Percentiles rank a stretch among this genome's conserved stretches.
Conservation (phyloP, 35 echinoderm and acorn worm genomes). For the Acanthaster planci region DNA sequence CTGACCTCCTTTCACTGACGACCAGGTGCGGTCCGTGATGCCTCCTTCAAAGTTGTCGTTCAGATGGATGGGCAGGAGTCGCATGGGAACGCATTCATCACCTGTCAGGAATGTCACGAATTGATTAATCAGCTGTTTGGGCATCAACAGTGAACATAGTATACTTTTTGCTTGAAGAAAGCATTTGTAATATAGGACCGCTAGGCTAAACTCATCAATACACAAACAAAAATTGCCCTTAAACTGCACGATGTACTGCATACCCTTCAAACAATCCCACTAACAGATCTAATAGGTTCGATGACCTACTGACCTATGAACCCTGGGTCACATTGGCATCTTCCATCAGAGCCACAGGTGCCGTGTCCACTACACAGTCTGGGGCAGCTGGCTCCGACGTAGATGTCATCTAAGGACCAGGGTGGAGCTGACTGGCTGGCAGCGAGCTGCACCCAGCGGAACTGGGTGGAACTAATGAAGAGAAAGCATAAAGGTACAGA, state of each 20-base stretch:
- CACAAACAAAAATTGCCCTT: no score
- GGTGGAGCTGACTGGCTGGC: conserved; percentile 32
- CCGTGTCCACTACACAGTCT: conserved; percentile 87
- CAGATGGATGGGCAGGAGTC: conserved; percentile 44
- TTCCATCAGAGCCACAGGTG: conserved; percentile 27
- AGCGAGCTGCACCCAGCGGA: conserved; percentile 80
- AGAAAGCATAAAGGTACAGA: neutral
- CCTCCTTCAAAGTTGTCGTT: conserved; percentile 76
- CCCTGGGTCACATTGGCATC: conserved; percentile 78
- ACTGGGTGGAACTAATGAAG: conserved; percentile 75
- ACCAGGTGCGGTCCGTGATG: conserved; percentile 52
- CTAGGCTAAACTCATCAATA: no score
- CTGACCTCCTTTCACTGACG: conserved; percentile 57
- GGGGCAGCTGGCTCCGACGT: conserved; percentile 81
- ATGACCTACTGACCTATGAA: conserved; percentile 65
- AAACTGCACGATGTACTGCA: no score
- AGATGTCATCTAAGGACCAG: conserved; percentile 92
- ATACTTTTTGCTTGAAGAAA: no score
- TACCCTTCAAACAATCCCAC: no score
- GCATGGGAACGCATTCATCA: conserved; percentile 48
- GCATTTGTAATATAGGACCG: no score
- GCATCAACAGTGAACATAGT: no score
- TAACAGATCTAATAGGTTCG: no score
- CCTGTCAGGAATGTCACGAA: conserved; percentile 27
- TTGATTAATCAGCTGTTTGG: no score